Evolutionary conservation across 2,888 invertebrate genomes (phyloP).

Genomic region (Parthenolecanium corni): DNA sequence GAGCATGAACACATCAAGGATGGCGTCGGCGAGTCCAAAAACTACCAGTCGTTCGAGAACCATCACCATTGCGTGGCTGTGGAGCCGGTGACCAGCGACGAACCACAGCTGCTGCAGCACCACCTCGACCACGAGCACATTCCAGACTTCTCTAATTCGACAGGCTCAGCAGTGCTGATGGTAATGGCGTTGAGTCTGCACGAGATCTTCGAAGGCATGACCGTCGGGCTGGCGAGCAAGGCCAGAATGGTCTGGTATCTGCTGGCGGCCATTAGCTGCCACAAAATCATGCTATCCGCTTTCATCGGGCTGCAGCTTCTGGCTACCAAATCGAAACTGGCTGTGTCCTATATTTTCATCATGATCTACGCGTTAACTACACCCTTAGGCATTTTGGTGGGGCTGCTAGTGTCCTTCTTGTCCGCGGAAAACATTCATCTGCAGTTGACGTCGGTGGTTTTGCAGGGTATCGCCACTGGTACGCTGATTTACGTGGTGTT

Average conservation of each 20-base stretch:
- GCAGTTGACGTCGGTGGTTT: conserved; percentile 38
- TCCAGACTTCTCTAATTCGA: conserved; percentile 20
- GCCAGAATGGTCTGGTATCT: conserved; percentile 48
- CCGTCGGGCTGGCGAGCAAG: conserved; percentile 60
- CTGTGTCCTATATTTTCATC: conserved; percentile 45
- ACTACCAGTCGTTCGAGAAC: conserved; percentile 24
- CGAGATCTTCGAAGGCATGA: conserved; percentile 59
- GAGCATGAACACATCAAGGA: conserved; percentile 5
- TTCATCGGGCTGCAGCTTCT: conserved; percentile 53
- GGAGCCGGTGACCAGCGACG: too few species aligned
- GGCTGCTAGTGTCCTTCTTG: conserved; percentile 39
- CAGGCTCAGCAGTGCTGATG: conserved; percentile 33
- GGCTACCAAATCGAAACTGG: conserved; percentile 41
- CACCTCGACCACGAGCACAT: conserved; percentile 3
- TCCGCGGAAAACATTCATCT: conserved; percentile 17
- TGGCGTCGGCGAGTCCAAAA: not conserved
- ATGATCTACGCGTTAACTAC: conserved; percentile 53
- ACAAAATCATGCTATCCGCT: conserved; percentile 53
- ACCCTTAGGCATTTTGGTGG: conserved; percentile 54
- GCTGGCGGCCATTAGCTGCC: conserved; percentile 51
- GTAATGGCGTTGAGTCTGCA: conserved; percentile 55
- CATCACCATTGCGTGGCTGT: not conserved
- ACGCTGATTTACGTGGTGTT: conserved; percentile 68
- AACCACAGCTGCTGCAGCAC: not conserved
- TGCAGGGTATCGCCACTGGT: conserved; percentile 64